Base-by-base conservation (phyloP, 2,888 invertebrate species). In the Mechanitis messenoides region DNA sequence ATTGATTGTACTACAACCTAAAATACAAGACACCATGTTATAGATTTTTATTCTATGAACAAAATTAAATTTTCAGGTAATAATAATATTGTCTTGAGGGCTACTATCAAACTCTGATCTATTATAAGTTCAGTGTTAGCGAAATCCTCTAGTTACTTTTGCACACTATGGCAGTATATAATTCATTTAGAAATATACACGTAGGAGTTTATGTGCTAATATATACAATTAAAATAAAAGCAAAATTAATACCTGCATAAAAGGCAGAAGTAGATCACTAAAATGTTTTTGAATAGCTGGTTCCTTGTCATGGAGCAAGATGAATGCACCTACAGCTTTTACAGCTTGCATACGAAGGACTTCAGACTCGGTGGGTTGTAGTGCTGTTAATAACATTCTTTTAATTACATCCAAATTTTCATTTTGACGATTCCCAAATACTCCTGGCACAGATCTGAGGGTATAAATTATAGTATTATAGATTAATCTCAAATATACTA, bases 391-490 rank as follows among this genome's bases (percentile, higher is more conserved):
- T 72, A 98, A 84, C 98, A 98, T 98, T 83, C 97, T 96, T 80
- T 98, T 98, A 74, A 99, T 98, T 45, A 97, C 92, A 74, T 96
- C 95, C 69, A 99, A 84, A 84, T 98, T 97, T 78, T 96, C 95
- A 67, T 93, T 92, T 81, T 99, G 98, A 78, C 97, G 96, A 81
- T 97, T 97, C 47, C 99, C 99, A 91, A 99, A 99, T 59, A 99
- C 95, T 46, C 97, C 97, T 33, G 99, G 99, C 45, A 98, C 97
- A 72, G 96, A 94, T 69, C 96, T 96, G 83, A 67, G 6, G 12
- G 28, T n/a, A 38, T 57, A 20, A 53, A n/a, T 6, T 33, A 31
- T 6, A 9, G 7, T 55, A 33, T 47, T 31, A 50, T 50, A 9
- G 42, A 3, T 28, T 28, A 1, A 9, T 50, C 28, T 7, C 5